Percentiles rank a stretch among this genome's conserved stretches.
phyloP scores from a whole-genome alignment of 2,797 vertebrate species.

The Acipenser ruthenus region DNA sequence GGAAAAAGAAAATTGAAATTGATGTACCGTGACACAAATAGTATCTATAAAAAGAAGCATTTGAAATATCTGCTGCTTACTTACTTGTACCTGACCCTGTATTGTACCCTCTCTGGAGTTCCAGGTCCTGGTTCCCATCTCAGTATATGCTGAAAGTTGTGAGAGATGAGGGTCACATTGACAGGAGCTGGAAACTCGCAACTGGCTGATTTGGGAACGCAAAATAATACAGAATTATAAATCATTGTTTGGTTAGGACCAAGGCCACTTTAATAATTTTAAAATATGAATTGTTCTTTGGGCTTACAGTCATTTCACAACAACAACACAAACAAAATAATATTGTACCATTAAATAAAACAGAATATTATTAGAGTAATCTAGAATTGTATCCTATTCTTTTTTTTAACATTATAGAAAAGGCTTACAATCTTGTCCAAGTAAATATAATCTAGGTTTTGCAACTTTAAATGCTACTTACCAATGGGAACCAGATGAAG shows the following conservation, averaged over 20 bases:
- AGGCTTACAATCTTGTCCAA: no score
- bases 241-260: no score
- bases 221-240: no score
- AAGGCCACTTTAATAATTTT: no score
- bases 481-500: not conserved
- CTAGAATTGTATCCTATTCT: not conserved
- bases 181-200: conserved; percentile 24
- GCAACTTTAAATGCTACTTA: not conserved
- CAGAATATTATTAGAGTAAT: no score
- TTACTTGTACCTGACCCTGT: conserved; percentile 22
- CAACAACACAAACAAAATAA: no score
- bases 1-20: not conserved
- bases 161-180: conserved; percentile 16
- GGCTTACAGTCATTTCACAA: no score
- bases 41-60: not conserved
- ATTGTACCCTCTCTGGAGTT: conserved; percentile 28
- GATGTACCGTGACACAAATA: not conserved
- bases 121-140: conserved; percentile 31
- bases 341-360: no score
- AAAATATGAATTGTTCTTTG: no score
- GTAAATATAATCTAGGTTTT: no score
- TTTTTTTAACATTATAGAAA: no score
- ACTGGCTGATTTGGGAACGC: conserved; percentile 16
- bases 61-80: not conserved
- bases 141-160: conserved; percentile 32